These are phyloP conservation scores for Piprites chloris DNA, from an alignment of 2,113 vertebrate species.

Conservation along the genomic window DNA sequence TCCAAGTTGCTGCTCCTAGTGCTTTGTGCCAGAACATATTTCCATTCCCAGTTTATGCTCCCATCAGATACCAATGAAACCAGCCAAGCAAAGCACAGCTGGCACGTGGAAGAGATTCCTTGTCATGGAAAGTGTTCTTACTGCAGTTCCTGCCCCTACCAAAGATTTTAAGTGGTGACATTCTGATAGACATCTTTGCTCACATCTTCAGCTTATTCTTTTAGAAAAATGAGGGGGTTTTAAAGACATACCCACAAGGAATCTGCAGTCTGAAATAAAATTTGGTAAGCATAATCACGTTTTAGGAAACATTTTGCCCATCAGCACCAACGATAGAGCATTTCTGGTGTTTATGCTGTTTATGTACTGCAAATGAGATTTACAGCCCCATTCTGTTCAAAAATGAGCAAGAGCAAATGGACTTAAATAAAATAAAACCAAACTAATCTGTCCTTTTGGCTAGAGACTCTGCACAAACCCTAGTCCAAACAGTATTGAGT, in stretches of 20 bases:
- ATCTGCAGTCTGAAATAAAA: background rate
- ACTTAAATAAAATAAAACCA: slow-evolving; percentile 39
- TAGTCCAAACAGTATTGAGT: background rate
- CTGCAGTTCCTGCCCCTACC: background rate
- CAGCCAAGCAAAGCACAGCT: background rate
- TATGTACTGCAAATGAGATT: slow-evolving; percentile 7
- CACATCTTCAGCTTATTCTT: background rate
- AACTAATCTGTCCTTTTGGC: slow-evolving; percentile 40
- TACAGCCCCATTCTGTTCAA: slow-evolving; percentile 17
- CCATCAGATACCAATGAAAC: accelerated
- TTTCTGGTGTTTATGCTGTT: slow-evolving; percentile 1
- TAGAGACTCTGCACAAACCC: background rate
- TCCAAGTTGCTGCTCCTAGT: background rate
- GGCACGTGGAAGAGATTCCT: accelerated
- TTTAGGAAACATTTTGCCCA: background rate
- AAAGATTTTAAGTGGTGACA: background rate
- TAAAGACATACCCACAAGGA: background rate
- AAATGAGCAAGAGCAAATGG: slow-evolving; percentile 37
- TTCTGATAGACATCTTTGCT: background rate
- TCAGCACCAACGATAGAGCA: background rate
- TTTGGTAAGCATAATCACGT: background rate
- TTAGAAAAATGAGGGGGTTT: background rate
- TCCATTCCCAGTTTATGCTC: background rate
- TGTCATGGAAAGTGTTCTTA: background rate
- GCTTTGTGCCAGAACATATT: accelerated